Conservation (phyloP, 2,113 vertebrate species). For the Mugil cephalus region DNA sequence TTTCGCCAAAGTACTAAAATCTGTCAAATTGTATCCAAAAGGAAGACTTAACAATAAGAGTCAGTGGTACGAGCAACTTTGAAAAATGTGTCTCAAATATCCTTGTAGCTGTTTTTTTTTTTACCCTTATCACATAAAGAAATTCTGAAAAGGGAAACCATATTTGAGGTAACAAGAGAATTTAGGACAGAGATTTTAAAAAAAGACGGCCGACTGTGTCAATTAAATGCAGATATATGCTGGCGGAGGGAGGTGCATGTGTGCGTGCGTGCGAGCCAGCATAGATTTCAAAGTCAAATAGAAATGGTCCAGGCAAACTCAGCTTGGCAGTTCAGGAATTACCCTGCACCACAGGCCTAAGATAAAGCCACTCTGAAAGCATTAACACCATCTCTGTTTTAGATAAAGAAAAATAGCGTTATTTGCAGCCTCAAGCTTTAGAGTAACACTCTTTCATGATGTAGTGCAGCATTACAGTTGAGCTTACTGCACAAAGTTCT, state of each 20-base stretch:
- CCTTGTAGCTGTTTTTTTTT: conserved; percentile 20
- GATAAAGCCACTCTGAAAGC: conserved; percentile 39
- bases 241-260: not conserved
- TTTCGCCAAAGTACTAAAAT: not conserved
- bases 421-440: conserved; percentile 36
- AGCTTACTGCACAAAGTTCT: conserved; percentile 2
- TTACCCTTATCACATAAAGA: not conserved
- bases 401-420: conserved; percentile 31
- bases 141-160: conserved; percentile 10
- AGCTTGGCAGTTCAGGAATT: conserved; percentile 53
- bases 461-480: conserved; percentile 1
- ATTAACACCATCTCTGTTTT: conserved; percentile 50
- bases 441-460: conserved; percentile 26
- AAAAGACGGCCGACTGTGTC: conserved; percentile 10
- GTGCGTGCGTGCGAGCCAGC: not conserved
- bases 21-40: not conserved
- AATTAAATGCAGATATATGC: conserved; percentile 52
- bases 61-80: not conserved
- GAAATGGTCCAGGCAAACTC: conserved; percentile 28
- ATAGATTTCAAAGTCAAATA: conserved; percentile 49
- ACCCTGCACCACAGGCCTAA: conserved; percentile 16
- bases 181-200: not conserved
- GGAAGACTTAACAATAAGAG: not conserved
- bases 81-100: not conserved
- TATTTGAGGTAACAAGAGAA: conserved; percentile 8